Base-by-base conservation (phyloP, 2,113 vertebrate species). In the Pimephales promelas region DNA sequence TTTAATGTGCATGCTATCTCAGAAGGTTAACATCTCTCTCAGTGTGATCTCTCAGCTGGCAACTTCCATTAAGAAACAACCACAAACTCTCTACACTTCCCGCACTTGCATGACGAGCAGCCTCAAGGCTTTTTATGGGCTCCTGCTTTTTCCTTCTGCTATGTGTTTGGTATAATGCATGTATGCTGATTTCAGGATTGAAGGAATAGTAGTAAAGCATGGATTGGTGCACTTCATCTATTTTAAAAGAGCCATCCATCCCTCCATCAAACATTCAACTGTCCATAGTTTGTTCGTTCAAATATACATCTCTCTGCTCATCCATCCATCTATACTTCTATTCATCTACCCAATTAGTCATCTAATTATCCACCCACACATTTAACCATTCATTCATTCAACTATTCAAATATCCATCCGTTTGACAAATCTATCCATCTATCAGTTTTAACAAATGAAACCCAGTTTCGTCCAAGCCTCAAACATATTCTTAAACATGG, bases 11-110 rank as follows among this genome's bases (percentile, higher is more conserved):
- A 84, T 84, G 87, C 89, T 89, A 92, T 91, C 85, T 75, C 88
- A 84, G 88, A 90, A 92, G 91, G 93, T 94, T 93, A 93, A 94
- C 90, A 89, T 93, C 91, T 93, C 89, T 90, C 87, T 84, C 86
- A 68, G 86, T 88, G 86, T 77, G 81, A 89, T 92, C 92, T 81
- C 79, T 91, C 89, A 91, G 92, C 92, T 89, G 85, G 89, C 92
- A 93, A 85, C 88, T 89, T 90, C 85, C 88, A 91, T 92, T 91
- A 93, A 87, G 71, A 62, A 88, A 88, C 86, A 81, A 70, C 87
- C 89, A 82, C 84, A 90, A 87, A 88, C 80, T 85, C 78, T 78
- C 71, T 22, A 45, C 81, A 78, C 86, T 90, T 89, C 90, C 89
- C 82, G 89, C 86, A 86, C 91, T 87, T 91, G 87, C 83, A 45